phyloP scores from a whole-genome alignment of 2,113 vertebrate species.

The Petromus typicus region DNA sequence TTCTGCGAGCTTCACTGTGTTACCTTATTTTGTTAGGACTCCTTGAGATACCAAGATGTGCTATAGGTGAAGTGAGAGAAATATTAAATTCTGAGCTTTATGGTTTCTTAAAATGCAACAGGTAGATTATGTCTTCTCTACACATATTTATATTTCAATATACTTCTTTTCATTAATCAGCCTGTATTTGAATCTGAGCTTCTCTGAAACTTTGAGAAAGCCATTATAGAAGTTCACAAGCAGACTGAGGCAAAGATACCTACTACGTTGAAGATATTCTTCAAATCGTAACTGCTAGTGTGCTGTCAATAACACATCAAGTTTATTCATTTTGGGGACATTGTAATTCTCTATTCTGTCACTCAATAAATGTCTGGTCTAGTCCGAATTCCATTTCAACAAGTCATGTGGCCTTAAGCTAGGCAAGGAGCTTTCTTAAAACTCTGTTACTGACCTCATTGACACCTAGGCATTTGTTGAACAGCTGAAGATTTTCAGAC shows the following conservation, averaged over 20 bases:
- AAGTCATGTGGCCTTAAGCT: neutral
- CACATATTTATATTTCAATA: neutral
- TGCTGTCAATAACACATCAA: rapidly evolving
- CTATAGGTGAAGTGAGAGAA: too few species aligned
- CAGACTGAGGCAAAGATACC: neutral
- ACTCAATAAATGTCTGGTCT: too few species aligned
- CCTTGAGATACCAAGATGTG: too few species aligned
- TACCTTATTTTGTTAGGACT: too few species aligned
- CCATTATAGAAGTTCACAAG: neutral
- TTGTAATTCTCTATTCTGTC: neutral
- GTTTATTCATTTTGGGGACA: neutral
- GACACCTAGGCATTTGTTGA: neutral
- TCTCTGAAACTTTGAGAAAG: neutral
- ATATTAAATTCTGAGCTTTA: too few species aligned
- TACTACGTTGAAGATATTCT: neutral
- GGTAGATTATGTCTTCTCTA: neutral
- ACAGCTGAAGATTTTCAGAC: neutral
- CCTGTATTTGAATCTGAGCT: neutral
- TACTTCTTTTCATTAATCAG: neutral
- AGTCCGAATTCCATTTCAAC: neutral
- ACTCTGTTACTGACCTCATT: neutral
- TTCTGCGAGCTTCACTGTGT: too few species aligned
- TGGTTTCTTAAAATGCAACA: too few species aligned
- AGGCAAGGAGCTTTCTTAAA: neutral
- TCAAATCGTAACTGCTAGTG: neutral